Conservation (phyloP, 2,888 invertebrate species). For the Ceraclea dissimilis region DNA sequence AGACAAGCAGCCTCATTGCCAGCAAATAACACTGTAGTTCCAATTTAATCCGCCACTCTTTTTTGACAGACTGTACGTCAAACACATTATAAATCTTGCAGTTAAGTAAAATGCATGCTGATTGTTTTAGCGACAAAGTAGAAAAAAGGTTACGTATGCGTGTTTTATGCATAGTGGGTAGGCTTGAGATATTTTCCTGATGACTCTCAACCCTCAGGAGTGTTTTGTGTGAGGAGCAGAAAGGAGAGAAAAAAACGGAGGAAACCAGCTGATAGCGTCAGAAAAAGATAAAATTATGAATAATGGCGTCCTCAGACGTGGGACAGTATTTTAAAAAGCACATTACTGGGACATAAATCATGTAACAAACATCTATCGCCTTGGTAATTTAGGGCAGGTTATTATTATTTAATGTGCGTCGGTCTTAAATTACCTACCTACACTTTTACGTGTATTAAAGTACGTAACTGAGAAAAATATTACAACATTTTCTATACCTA, state of each 20-base stretch:
- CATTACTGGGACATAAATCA: slow-evolving; percentile 25
- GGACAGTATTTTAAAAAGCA: slow-evolving; percentile 24
- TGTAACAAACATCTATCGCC: slow-evolving; percentile 24
- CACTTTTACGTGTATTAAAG: slow-evolving; percentile 11
- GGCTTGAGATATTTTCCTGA: slow-evolving; percentile 17
- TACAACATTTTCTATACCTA: neutral
- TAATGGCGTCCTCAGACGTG: slow-evolving; percentile 29
- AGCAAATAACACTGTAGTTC: no score
- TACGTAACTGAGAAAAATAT: slow-evolving; percentile 12
- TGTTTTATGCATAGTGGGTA: neutral
- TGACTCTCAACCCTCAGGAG: slow-evolving; percentile 15
- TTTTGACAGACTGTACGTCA: no score
- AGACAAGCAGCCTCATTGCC: no score
- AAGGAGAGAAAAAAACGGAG: neutral
- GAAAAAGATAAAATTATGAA: slow-evolving; percentile 51
- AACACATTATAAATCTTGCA: no score
- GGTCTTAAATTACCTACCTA: slow-evolving; percentile 18
- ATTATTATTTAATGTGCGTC: slow-evolving; percentile 21
- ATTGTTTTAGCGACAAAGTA: no score
- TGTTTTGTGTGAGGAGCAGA: slow-evolving; percentile 2
- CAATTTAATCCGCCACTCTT: no score
- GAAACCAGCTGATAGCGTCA: slow-evolving; percentile 46
- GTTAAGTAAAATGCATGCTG: no score
- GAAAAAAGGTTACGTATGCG: neutral
- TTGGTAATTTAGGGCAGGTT: slow-evolving; percentile 25